These are phyloP conservation scores for Dione vanillae DNA, from an alignment of 2,888 invertebrate species.

Conservation along the genomic window DNA sequence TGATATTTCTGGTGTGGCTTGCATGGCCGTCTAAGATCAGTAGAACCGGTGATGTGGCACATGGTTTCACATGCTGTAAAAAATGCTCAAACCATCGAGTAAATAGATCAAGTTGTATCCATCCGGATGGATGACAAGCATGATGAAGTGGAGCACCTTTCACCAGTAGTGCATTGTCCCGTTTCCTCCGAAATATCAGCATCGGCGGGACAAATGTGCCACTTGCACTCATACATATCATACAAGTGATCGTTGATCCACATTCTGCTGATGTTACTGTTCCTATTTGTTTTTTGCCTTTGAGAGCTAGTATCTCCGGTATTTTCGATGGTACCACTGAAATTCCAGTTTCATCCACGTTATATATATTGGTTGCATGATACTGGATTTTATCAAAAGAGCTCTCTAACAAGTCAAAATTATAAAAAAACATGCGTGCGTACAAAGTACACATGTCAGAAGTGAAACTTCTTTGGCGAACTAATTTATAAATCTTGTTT, in stretches of 20 bases:
- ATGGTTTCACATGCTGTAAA: conserved; percentile 45
- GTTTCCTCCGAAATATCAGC: conserved; percentile 42
- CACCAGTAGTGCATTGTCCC: conserved; percentile 30
- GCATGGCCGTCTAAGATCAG: conserved; percentile 37
- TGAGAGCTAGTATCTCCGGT: conserved; percentile 50
- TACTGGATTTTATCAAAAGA: conserved; percentile 26
- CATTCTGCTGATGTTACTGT: conserved; percentile 54
- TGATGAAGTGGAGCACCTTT: conserved; percentile 41
- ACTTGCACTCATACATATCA: conserved; percentile 41
- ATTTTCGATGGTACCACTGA: conserved; percentile 52
- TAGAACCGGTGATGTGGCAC: conserved; percentile 34
- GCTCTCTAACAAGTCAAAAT: conserved; percentile 29
- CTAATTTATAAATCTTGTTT: too few species aligned
- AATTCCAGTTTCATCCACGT: conserved; percentile 57
- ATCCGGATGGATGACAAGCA: conserved; percentile 42
- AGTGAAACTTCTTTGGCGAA: too few species aligned
- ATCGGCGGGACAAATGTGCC: conserved; percentile 41
- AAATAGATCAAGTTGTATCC: conserved; percentile 42
- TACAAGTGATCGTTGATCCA: conserved; percentile 48
- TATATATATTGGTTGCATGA: conserved; percentile 48
- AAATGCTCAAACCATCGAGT: conserved; percentile 62
- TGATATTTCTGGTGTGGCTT: conserved; percentile 35
- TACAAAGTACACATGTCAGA: too few species aligned
- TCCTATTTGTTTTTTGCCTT: too few species aligned
- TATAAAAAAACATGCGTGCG: too few species aligned